Evolutionary conservation across 2,888 invertebrate species (phyloP), one percentile per base, ranked within the genome.

Genomic region (Odontothrips loti): DNA sequence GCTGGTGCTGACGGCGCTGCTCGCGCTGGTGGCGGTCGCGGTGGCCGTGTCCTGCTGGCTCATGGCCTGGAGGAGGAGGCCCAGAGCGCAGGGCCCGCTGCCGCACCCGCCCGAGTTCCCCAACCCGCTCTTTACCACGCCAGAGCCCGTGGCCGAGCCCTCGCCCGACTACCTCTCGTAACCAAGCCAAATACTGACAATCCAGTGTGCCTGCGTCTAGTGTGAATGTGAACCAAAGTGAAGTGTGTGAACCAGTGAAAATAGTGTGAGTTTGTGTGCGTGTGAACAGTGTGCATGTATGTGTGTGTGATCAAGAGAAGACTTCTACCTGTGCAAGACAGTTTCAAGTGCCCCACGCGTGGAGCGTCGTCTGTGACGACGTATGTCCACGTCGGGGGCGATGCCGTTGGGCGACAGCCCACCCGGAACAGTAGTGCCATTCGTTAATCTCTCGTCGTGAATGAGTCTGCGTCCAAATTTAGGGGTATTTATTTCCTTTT

Each of bases 51-150:
- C 96, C 83, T 97, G 97, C 88, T 97, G 97, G 97, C 90, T 97
- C 84, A 95, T 97, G 92, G 97, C 97, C 85, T 96, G 96, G 89
- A 89, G 96, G 84, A 92, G 96, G 85, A 92, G 95, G 86, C 95
- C 96, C 81, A 95, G 95, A 86, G 92, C 94, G 80, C 92, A 95
- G 83, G 96, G 96, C 75, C 97, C 97, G 79, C 90, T 97, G 85
- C 96, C 97, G 84, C 97, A 97, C 90, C 97, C 97, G 84, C 95
- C 96, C 84, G 96, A 97, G 89, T 96, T 97, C 89, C 97, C 97
- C 82, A 97, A 97, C 88, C 96, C 97, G 85, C 90, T 97, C 86
- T 96, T 96, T 89, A 92, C 95, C 83, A 94, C 93, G 84, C 92
- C 93, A 82, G 94, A 94, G 87, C 93, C 93, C 82, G 91, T 94